Percentiles rank a stretch among this genome's conserved stretches.
Conservation (phyloP, 1,140 invertebrate species). For the Tenebrio molitor region DNA sequence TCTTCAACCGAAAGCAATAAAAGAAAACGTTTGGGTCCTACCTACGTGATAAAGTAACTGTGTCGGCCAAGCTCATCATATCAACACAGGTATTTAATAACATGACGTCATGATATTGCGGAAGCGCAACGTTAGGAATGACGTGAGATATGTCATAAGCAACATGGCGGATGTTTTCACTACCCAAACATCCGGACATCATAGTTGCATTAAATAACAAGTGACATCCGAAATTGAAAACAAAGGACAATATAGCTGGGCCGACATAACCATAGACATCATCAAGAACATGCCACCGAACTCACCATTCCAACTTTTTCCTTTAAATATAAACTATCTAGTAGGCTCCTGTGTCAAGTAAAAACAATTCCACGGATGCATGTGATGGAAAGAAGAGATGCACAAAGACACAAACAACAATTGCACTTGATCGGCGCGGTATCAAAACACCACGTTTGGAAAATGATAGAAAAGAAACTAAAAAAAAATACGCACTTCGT, state of each 20-base stretch:
- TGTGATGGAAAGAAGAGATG: not conserved
- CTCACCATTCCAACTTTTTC: constrained; percentile 16
- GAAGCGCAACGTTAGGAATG: constrained; percentile 56
- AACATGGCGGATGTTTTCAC: constrained; percentile 63
- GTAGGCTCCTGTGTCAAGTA: constrained; percentile 5
- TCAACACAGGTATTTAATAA: constrained; percentile 58
- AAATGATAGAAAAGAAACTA: constrained; percentile 56
- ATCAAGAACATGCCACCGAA: too few relatives aligned
- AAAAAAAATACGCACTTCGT: constrained; percentile 53
- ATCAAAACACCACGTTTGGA: constrained; percentile 47
- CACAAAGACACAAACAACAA: constrained; percentile 20
- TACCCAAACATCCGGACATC: constrained; percentile 52
- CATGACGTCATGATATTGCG: constrained; percentile 59
- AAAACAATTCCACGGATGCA: not conserved
- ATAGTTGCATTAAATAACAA: not conserved
- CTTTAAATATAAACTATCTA: not conserved
- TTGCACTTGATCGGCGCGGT: constrained; percentile 1
- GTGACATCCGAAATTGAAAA: constrained; percentile 29
- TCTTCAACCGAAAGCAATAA: too few relatives aligned
- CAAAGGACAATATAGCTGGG: constrained; percentile 8
- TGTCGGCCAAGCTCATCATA: constrained; percentile 43
- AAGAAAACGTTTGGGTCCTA: not conserved
- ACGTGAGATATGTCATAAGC: constrained; percentile 64
- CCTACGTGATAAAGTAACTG: constrained; percentile 19
- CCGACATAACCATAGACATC: too few relatives aligned